Base-by-base conservation (phyloP, 2,113 vertebrate species). In the Callionymus lyra region DNA sequence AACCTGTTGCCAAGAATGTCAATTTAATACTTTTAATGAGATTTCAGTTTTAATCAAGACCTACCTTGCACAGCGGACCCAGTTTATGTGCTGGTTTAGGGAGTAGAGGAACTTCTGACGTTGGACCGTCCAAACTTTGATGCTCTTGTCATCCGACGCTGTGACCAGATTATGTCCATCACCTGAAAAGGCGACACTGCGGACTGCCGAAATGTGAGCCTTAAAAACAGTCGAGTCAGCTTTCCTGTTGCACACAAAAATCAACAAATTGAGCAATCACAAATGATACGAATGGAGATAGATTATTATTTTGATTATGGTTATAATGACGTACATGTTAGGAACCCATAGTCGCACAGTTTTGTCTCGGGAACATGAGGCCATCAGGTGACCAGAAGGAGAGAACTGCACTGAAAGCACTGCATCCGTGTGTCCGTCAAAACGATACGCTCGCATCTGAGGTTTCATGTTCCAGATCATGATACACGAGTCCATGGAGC, bases 401-500 rank as follows among this genome's bases (percentile, higher is more conserved):
- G 95, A 97, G 76, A 97, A 98, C 40, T 93, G 88, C n/a, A 97
- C 87, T 2, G 85, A 90, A 38, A 71, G 66, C 45, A 98, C 80
- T 0, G 89, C 89, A 0, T 97, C 95, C 74, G 91, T 94, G 77
- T 99, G 95, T 36, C 93, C 94, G 6, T 85, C 65, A 6, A 96
- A 97, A 43, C 90, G 90, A 79, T 93, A 98, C 0, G 92, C 89
- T 50, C 93, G 88, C 81, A 87, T 88, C 76, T 94, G 90, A 44
- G 92, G 81, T 53, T 87, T 94, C 90, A 93, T 88, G 55, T 89
- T 93, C 95, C 95, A 98, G 51, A 99, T 85, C 92, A 97, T 97
- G 63, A 99, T 67, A 55, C 84, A 91, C 0, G 90, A 89, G 72
- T 98, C 95, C 89, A 90, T 80, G 0, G 93, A 95, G 39, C 93